Evolutionary conservation across 2,888 invertebrate genomes (phyloP), one percentile per base, ranked within the genome.

Genomic region (Pyrrhopygopsis socrates): DNA sequence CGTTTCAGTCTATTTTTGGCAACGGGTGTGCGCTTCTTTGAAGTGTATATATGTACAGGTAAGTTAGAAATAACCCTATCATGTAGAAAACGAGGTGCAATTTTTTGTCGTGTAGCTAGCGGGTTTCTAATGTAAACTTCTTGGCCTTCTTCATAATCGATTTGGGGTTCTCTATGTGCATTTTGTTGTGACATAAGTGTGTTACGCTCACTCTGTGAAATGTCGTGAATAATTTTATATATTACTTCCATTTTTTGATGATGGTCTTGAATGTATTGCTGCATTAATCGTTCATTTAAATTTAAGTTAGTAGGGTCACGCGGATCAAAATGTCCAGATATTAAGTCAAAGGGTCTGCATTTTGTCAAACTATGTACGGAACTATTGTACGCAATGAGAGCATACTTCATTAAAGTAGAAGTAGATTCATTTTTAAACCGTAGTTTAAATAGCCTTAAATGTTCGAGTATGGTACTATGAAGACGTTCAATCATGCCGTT

Each of bases 81-180:
- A n/a, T 83, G 78, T 2, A 74, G 60, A 34, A n/a, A 83, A 13
- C 74, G 67, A 8, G 78, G 74, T 60, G 8, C 82, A 82, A 54
- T 68, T 54, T 68, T 68, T 54, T 68, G 29, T 22, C 58, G 20
- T 45, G 45, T 45, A 45, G 45, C 45, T 45, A 45, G 45, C 18
- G 45, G 45, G 45, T 89, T 91, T 34, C 58, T 83, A 73, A 89
- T 54, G 50, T 84, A 89, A 22, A 88, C 45, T 54, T 84, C 85
- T 68, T 89, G 88, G 18, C 85, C 81, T 8, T 84, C 81, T 27
- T 70, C 60, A 20, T 87, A 88, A 63, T 87, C 77, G 15, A 70
- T 50, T 77, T 86, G 88, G 15, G 87, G 87, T 67, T 89, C 89
- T 18, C 88, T 67, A 45, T 45, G 45, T 45, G 45, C 45, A 60